A percentile compares a stretch with the other conserved stretches of the same genome.
Conservation (phyloP, 1,140 invertebrate genomes). For the Scaptomyza hsui region DNA sequence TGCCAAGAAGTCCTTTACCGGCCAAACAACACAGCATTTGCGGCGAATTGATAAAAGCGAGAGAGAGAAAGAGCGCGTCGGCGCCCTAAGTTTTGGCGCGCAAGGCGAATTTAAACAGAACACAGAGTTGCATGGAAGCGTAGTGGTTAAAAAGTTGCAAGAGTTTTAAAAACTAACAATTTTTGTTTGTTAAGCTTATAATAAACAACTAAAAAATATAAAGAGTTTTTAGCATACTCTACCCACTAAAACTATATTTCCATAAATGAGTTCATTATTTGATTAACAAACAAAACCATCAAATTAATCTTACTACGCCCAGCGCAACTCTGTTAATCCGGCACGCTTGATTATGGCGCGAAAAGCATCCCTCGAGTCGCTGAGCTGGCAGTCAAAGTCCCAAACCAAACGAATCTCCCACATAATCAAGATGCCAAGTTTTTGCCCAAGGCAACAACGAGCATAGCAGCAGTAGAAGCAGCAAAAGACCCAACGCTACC, state of each 20-base stretch:
- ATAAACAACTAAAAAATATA: background rate
- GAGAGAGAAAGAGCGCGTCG: slow-evolving; percentile 56
- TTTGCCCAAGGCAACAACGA: slow-evolving; percentile 22
- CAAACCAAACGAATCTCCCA: slow-evolving; percentile 23
- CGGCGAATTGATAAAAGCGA: slow-evolving; percentile 13
- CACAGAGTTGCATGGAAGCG: slow-evolving; percentile 52
- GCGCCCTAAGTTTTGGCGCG: slow-evolving; percentile 55
- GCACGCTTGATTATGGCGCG: slow-evolving; percentile 3
- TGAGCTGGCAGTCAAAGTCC: background rate
- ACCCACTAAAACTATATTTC: no score
- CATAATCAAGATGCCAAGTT: slow-evolving; percentile 47
- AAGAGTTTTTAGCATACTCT: background rate
- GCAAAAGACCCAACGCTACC: background rate
- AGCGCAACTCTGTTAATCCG: slow-evolving; percentile 13
- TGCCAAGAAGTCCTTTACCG: slow-evolving; percentile 62
- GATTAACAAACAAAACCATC: background rate
- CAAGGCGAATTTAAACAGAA: slow-evolving; percentile 33
- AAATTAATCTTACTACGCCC: background rate
- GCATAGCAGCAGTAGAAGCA: background rate
- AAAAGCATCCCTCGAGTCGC: slow-evolving; percentile 16
- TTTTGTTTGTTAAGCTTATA: no score
- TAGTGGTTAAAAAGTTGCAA: no score
- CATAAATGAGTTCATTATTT: background rate
- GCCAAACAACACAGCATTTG: slow-evolving; percentile 44
- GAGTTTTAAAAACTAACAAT: no score